These are phyloP conservation scores for Empis livida DNA, from an alignment of 2,888 invertebrate species.

Conservation along the genomic window DNA sequence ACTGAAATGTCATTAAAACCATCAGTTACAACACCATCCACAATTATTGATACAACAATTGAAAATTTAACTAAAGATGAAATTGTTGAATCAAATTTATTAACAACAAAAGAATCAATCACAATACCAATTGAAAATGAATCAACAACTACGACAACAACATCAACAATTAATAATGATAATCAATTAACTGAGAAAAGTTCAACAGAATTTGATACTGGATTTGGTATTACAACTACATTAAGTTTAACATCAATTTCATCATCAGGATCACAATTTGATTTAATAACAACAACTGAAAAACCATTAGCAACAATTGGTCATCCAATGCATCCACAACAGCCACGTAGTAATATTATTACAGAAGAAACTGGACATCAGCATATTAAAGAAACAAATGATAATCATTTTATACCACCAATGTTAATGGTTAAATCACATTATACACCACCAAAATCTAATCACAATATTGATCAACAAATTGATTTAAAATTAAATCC, in stretches of 20 bases:
- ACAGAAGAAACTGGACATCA: constrained; percentile 21
- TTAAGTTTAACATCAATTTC: not conserved
- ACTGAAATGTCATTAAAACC: not conserved
- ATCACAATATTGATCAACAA: constrained; percentile 3
- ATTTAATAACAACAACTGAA: not conserved
- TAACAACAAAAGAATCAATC: not conserved
- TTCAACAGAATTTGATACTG: constrained; percentile 9
- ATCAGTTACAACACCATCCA: not conserved
- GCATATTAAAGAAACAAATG: constrained; percentile 28
- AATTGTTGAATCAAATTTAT: not conserved
- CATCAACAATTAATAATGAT: not conserved
- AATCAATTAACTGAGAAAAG: not conserved
- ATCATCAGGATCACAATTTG: not conserved
- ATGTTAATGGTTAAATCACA: constrained; percentile 36
- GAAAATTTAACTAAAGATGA: not conserved
- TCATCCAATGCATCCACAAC: constrained; percentile 32
- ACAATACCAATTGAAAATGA: constrained; percentile 7
- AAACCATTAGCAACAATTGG: constrained; percentile 18
- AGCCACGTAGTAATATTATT: constrained; percentile 15
- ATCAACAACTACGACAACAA: constrained; percentile 8
- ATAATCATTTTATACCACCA: constrained; percentile 35
- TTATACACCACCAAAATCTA: constrained; percentile 26
- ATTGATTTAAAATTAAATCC: too few relatives aligned
- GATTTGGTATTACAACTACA: not conserved
- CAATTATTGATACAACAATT: not conserved